Evolutionary conservation across 2,888 invertebrate species (phyloP).

Genomic region (Abscondita cerata): DNA sequence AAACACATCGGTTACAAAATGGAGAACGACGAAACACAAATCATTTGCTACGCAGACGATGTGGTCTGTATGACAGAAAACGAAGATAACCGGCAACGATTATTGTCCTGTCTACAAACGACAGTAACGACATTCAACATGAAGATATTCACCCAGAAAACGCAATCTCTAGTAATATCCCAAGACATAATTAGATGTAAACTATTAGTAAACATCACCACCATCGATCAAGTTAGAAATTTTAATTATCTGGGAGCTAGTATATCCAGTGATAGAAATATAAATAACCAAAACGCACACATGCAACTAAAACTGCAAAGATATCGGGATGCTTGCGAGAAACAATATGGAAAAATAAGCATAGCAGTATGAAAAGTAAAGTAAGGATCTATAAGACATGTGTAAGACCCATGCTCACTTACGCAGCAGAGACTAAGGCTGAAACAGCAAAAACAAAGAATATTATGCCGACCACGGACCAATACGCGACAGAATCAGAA

Average conservation of each 20-base stretch:
- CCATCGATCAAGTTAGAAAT: not conserved
- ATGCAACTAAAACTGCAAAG: not conserved
- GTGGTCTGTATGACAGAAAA: not conserved
- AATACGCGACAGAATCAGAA: too few relatives aligned
- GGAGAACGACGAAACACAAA: slow-evolving; percentile 6
- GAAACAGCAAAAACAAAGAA: too few relatives aligned
- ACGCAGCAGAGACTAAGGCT: too few relatives aligned
- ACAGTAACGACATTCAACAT: slow-evolving; percentile 6
- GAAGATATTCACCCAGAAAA: slow-evolving; percentile 10
- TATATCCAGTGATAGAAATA: slow-evolving; percentile 12
- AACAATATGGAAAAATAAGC: too few relatives aligned
- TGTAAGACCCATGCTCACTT: too few relatives aligned
- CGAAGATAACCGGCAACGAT: not conserved
- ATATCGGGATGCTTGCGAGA: too few relatives aligned
- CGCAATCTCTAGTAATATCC: not conserved
- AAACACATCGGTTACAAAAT: slow-evolving; percentile 6
- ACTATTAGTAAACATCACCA: not conserved
- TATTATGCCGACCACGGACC: too few relatives aligned
- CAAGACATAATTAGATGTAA: slow-evolving; percentile 7
- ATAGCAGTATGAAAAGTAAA: too few relatives aligned
- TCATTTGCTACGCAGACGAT: slow-evolving; percentile 7
- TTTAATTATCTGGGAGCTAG: slow-evolving; percentile 5
- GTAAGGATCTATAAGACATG: too few relatives aligned
- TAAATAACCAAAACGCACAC: not conserved
- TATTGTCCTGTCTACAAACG: not conserved